Conservation (phyloP, 2,113 vertebrate species). For the Hemiscyllium ocellatum region DNA sequence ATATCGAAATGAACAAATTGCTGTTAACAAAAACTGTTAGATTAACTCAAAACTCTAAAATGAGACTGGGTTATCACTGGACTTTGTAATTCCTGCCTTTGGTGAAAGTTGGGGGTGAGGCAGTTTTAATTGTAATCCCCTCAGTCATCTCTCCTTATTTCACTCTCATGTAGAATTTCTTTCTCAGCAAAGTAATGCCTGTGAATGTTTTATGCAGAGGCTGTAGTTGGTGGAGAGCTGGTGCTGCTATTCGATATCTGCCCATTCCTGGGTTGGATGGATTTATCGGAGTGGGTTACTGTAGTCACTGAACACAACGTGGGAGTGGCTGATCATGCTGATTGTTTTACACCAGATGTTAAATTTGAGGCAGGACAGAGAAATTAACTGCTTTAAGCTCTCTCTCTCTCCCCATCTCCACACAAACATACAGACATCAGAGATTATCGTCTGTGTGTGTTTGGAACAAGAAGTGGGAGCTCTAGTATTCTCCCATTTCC, state of each 20-base stretch:
- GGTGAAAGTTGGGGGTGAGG: background rate
- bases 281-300: background rate
- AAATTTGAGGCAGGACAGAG: too few relatives aligned
- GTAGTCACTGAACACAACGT: background rate
- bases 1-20: background rate
- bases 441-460: background rate
- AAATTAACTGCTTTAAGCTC: background rate
- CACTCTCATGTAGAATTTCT: background rate
- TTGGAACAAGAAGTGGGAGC: too few relatives aligned
- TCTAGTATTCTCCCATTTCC: background rate
- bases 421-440: background rate
- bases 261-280: background rate
- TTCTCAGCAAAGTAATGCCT: background rate
- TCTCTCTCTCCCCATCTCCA: background rate
- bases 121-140: background rate
- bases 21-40: background rate
- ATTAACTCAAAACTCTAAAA: background rate
- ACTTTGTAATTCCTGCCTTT: background rate
- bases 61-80: background rate
- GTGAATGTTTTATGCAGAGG: background rate
- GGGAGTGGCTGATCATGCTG: background rate
- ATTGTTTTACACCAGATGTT: background rate
- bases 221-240: too few relatives aligned
- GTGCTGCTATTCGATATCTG: background rate
- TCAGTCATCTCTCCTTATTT: background rate